Conservation (phyloP, 2,797 vertebrate genomes). For the Helostoma temminkii region DNA sequence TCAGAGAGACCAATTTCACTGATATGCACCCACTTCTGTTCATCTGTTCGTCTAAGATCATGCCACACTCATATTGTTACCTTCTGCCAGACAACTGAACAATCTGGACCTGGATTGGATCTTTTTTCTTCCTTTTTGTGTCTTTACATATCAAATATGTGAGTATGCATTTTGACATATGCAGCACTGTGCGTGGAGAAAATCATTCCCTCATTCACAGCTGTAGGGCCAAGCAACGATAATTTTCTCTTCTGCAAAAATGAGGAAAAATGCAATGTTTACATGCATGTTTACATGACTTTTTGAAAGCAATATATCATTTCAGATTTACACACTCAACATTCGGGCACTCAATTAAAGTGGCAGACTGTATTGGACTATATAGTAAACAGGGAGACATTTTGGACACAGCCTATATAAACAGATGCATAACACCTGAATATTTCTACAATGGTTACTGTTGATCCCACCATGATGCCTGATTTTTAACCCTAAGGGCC, state of each 20-base stretch:
- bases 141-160: not conserved
- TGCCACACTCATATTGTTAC: not conserved
- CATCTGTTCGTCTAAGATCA: not conserved
- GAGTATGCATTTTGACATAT: not conserved
- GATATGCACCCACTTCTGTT: not conserved
- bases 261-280: not conserved
- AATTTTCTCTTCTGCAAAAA: not conserved
- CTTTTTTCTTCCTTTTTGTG: not conserved
- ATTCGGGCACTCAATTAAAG: too few species aligned
- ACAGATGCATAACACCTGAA: not conserved
- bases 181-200: not conserved
- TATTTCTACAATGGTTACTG: slow-evolving; percentile 21
- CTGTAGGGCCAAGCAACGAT: not conserved
- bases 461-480: slow-evolving; percentile 22
- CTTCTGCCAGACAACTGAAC: not conserved
- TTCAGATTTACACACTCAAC: too few species aligned
- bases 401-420: too few species aligned
- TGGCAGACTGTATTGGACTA: too few species aligned
- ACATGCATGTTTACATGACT: too few species aligned
- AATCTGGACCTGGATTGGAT: not conserved
- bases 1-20: slow-evolving; percentile 30
- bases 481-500: slow-evolving; percentile 44
- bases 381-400: too few species aligned
- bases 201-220: too few species aligned
- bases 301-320: too few species aligned